These are phyloP conservation scores for Agonopterix arenella DNA, from an alignment of 2,888 invertebrate genomes.

Conservation along the genomic window DNA sequence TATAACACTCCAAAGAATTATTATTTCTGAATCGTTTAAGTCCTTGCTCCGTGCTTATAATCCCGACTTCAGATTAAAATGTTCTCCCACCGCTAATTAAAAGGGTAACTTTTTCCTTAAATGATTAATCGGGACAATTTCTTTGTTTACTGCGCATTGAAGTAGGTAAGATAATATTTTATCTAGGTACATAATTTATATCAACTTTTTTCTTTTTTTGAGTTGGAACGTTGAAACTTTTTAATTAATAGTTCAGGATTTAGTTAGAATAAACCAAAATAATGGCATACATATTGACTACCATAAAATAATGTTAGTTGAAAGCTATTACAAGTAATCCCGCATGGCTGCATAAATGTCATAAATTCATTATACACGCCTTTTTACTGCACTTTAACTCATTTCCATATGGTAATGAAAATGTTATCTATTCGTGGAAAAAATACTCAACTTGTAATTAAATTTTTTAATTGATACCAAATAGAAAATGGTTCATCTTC, in stretches of 20 bases:
- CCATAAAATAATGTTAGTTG: too few relatives aligned
- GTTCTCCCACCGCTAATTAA: slow-evolving; percentile 65
- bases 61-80: slow-evolving; percentile 65
- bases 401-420: slow-evolving; percentile 6
- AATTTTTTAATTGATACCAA: slow-evolving; percentile 5
- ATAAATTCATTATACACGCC: slow-evolving; percentile 8
- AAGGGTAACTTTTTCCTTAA: slow-evolving; percentile 61
- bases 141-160: slow-evolving; percentile 20
- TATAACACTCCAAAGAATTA: slow-evolving; percentile 72
- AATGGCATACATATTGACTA: too few relatives aligned
- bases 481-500: too few relatives aligned
- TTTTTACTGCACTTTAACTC: slow-evolving; percentile 6
- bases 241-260: too few relatives aligned
- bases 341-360: slow-evolving; percentile 6
- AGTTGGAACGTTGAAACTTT: too few relatives aligned
- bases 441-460: not conserved
- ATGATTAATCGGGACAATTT: slow-evolving; percentile 55
- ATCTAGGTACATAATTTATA: too few relatives aligned
- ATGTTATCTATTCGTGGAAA: slow-evolving; percentile 4
- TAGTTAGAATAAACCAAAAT: too few relatives aligned
- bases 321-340: slow-evolving; percentile 1
- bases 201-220: too few relatives aligned
- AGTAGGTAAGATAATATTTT: not conserved
- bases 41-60: slow-evolving; percentile 69
- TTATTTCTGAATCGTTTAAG: slow-evolving; percentile 75